Percentiles rank a stretch among this genome's conserved stretches.
These are phyloP conservation scores for Pachymerium ferrugineum DNA, from an alignment of 2,888 invertebrate genomes.

Conservation along the genomic window DNA sequence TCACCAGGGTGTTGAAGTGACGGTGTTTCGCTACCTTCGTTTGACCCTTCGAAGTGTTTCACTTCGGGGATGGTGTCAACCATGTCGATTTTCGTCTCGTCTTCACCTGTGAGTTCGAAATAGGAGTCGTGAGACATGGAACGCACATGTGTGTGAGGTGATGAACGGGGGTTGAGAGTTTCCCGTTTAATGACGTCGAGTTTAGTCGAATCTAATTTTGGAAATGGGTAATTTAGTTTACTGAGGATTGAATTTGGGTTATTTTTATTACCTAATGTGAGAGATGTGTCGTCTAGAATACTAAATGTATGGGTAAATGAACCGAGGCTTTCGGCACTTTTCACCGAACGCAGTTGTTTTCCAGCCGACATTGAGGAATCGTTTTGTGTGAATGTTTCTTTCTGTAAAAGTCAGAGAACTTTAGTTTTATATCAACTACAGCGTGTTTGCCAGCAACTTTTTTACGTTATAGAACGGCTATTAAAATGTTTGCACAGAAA, in stretches of 20 bases:
- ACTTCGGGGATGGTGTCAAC: constrained; percentile 33
- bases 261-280: constrained; percentile 36
- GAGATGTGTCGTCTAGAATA: background rate
- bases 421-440: too few relatives aligned
- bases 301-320: constrained; percentile 43
- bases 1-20: too few relatives aligned
- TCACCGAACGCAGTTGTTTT: constrained; percentile 56
- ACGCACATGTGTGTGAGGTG: constrained; percentile 42
- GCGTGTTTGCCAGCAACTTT: too few relatives aligned
- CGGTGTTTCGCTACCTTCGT: constrained; percentile 1
- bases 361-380: constrained; percentile 35
- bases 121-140: constrained; percentile 91
- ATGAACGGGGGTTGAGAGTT: background rate
- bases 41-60: background rate
- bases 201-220: background rate
- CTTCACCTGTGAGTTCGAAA: constrained; percentile 60
- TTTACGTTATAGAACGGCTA: too few relatives aligned
- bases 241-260: background rate
- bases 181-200: background rate
- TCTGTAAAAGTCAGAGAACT: constrained; percentile 35
- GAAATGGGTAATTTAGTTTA: background rate
- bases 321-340: constrained; percentile 64
- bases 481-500: too few relatives aligned
- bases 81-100: constrained; percentile 42
- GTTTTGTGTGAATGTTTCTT: constrained; percentile 40